A percentile compares a stretch with the other conserved stretches of the same genome.
phyloP scores from a whole-genome alignment of 2,888 invertebrate genomes.

The Hirtodrosophila duncani region DNA sequence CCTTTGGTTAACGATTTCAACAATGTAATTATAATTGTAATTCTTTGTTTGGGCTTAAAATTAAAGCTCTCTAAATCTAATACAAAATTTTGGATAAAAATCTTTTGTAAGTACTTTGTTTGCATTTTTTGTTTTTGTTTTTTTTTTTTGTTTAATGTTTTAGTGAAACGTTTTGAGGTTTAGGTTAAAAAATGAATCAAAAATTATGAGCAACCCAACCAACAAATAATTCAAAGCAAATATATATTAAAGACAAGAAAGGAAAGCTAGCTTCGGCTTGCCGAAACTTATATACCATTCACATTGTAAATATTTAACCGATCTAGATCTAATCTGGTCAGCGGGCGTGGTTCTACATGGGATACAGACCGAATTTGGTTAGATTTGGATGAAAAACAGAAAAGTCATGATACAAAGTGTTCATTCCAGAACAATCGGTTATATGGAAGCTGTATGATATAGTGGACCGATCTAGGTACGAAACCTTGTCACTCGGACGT shows the following conservation, averaged over 20 bases:
- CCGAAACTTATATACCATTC: too few species aligned
- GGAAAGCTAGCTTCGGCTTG: background rate
- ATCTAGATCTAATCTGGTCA: too few species aligned
- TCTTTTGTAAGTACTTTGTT: slow-evolving; percentile 15
- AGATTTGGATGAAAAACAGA: too few species aligned
- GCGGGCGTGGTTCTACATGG: too few species aligned
- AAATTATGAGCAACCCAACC: slow-evolving; percentile 43
- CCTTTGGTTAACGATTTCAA: slow-evolving; percentile 19
- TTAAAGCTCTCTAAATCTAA: slow-evolving; percentile 25
- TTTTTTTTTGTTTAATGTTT: slow-evolving; percentile 5
- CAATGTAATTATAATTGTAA: too few species aligned
- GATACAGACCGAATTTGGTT: too few species aligned
- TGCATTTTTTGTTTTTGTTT: slow-evolving; percentile 1
- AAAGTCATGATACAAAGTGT: too few species aligned
- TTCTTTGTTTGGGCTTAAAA: slow-evolving; percentile 28
- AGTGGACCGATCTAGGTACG: too few species aligned
- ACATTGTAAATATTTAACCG: slow-evolving; percentile 20
- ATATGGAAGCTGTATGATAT: too few species aligned
- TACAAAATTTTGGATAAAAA: slow-evolving; percentile 16
- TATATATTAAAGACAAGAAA: background rate
- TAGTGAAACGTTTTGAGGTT: slow-evolving; percentile 36
- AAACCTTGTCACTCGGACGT: too few species aligned
- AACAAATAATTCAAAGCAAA: too few species aligned
- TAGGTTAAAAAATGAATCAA: slow-evolving; percentile 47
- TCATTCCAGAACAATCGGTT: too few species aligned